Conservation (phyloP, 2,888 invertebrate genomes). For the Serripes groenlandicus region DNA sequence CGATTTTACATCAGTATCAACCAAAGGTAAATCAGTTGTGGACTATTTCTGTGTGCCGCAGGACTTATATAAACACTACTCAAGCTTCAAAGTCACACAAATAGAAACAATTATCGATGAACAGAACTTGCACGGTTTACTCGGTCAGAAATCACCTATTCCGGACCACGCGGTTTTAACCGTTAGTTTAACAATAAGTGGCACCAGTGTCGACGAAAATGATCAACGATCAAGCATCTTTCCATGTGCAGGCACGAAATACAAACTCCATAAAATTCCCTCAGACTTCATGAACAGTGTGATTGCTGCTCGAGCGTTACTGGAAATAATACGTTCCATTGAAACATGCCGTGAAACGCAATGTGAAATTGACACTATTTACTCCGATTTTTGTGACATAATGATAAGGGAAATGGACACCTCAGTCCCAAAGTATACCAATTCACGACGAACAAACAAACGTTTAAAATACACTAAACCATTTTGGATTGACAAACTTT, state of each 20-base stretch:
- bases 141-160: not conserved
- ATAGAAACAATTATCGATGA: not conserved
- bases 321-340: not conserved
- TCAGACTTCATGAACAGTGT: not conserved
- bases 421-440: slow-evolving; percentile 22
- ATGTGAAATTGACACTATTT: not conserved
- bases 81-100: not conserved
- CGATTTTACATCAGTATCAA: too few species aligned
- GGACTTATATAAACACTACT: not conserved
- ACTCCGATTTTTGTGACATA: slow-evolving; percentile 2
- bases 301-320: not conserved
- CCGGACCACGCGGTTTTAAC: slow-evolving; percentile 9
- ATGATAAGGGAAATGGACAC: slow-evolving; percentile 39
- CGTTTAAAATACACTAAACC: slow-evolving; percentile 28
- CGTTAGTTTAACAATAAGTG: not conserved
- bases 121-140: not conserved
- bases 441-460: slow-evolving; percentile 22
- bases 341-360: not conserved
- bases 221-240: not conserved
- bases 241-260: not conserved
- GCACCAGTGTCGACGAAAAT: not conserved
- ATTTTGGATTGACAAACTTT: slow-evolving; percentile 37
- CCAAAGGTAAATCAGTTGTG: too few species aligned
- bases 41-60: too few species aligned
- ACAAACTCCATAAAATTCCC: not conserved